Conservation (phyloP, 2,888 invertebrate species). For the Drosophila merina region DNA sequence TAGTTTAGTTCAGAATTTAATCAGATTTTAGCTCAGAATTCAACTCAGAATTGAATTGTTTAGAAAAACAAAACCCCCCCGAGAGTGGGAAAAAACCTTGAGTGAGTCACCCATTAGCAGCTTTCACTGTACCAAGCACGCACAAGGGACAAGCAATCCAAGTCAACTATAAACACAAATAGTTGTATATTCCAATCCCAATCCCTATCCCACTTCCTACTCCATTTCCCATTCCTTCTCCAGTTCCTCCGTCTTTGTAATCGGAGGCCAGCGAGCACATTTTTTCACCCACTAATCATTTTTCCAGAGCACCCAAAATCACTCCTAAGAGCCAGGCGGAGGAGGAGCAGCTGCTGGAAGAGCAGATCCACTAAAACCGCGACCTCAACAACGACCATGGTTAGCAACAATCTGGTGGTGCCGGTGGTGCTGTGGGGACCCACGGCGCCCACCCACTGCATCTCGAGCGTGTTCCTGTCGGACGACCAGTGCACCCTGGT, state of each 20-base stretch:
- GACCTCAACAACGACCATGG: constrained; percentile 40
- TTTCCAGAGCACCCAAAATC: constrained; percentile 30
- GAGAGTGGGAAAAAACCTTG: not conserved
- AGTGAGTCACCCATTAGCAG: constrained; percentile 22
- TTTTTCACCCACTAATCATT: constrained; percentile 12
- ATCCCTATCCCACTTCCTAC: too few species aligned
- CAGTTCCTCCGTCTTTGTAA: too few species aligned
- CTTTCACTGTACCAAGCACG: constrained; percentile 44
- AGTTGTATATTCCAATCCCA: too few species aligned
- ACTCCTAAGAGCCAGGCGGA: constrained; percentile 1
- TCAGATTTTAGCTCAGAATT: too few species aligned
- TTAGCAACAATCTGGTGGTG: constrained; percentile 95
- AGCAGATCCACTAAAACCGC: not conserved
- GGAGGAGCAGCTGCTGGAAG: constrained; percentile 3
- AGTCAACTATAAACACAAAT: too few species aligned
- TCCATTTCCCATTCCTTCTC: too few species aligned
- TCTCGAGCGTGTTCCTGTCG: constrained; percentile 96
- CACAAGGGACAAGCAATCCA: constrained; percentile 14
- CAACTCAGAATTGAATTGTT: too few species aligned
- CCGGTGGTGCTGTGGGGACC: constrained; percentile 99
- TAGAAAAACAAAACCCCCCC: too few species aligned
- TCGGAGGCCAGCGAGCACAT: too few species aligned
- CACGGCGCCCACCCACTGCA: constrained; percentile 97
- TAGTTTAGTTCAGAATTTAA: too few species aligned
- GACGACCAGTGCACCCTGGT: constrained; percentile 96